Evolutionary conservation across 2,888 invertebrate genomes (phyloP).

Genomic region (Rhagium mordax): DNA sequence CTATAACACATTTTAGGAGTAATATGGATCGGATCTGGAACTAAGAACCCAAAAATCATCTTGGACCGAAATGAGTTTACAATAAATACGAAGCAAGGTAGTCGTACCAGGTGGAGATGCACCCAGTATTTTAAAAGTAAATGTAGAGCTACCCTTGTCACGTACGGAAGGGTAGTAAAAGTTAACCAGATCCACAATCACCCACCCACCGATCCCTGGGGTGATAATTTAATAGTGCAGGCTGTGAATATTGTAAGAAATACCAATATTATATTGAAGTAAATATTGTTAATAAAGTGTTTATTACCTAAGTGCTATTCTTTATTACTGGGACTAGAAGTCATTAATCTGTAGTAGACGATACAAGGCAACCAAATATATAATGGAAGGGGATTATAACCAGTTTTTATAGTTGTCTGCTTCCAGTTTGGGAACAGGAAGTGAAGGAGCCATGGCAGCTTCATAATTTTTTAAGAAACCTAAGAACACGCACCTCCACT

Average conservation of each 20-base stretch:
- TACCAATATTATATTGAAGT: not conserved
- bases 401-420: no score
- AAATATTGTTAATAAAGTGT: not conserved
- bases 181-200: slow-evolving; percentile 52
- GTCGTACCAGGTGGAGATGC: slow-evolving; percentile 55
- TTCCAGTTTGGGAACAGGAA: no score
- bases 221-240: slow-evolving; percentile 40
- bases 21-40: slow-evolving; percentile 45
- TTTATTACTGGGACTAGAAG: no score
- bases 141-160: slow-evolving; percentile 50
- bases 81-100: slow-evolving; percentile 42
- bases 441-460: no score
- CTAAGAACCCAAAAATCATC: slow-evolving; percentile 53
- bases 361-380: no score
- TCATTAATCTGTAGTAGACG: no score
- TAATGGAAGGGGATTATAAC: no score
- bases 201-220: slow-evolving; percentile 32
- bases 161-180: slow-evolving; percentile 49
- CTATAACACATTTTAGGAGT: slow-evolving; percentile 38
- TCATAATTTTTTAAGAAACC: no score
- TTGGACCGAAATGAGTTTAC: slow-evolving; percentile 53
- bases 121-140: slow-evolving; percentile 50
- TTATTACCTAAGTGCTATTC: no score
- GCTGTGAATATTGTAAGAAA: slow-evolving; percentile 43
- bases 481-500: no score